phyloP scores from a whole-genome alignment of 1,140 invertebrate genomes.

The Euglossa dilemma region DNA sequence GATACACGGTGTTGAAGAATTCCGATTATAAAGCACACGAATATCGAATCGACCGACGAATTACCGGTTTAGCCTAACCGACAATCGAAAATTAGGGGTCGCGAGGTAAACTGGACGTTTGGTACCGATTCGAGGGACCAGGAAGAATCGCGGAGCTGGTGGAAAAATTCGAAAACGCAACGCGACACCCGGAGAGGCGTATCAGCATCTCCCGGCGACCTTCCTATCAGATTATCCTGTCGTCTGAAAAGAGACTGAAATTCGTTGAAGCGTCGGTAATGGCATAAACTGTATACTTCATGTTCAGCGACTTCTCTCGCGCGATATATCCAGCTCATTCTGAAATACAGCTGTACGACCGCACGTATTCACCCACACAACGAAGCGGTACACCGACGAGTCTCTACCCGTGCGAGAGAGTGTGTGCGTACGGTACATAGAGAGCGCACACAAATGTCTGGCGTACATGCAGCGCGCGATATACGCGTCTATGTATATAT shows the following conservation, averaged over 20 bases:
- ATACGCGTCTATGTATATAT: constrained; percentile 36
- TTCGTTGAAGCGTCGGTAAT: constrained; percentile 74
- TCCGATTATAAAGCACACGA: background rate
- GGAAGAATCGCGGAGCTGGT: background rate
- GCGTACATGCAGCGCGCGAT: background rate
- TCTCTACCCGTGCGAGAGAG: background rate
- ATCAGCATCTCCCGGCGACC: constrained; percentile 27
- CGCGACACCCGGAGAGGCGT: background rate
- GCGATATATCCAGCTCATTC: constrained; percentile 75
- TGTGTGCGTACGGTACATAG: background rate
- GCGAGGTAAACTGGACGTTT: too few species aligned
- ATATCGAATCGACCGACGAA: background rate
- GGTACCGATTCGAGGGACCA: background rate
- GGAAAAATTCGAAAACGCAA: constrained; percentile 40
- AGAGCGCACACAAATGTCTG: background rate
- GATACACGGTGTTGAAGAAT: constrained; percentile 2
- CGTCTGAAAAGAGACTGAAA: constrained; percentile 67
- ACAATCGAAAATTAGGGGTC: background rate
- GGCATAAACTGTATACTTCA: constrained; percentile 73
- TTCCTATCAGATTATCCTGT: constrained; percentile 49
- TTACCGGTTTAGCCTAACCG: background rate
- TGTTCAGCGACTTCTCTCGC: constrained; percentile 68
- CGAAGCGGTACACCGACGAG: background rate
- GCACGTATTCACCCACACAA: constrained; percentile 27
- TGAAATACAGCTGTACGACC: constrained; percentile 68